Base-by-base conservation (phyloP, 2,113 vertebrate genomes). In the Aleadryas rufinucha region DNA sequence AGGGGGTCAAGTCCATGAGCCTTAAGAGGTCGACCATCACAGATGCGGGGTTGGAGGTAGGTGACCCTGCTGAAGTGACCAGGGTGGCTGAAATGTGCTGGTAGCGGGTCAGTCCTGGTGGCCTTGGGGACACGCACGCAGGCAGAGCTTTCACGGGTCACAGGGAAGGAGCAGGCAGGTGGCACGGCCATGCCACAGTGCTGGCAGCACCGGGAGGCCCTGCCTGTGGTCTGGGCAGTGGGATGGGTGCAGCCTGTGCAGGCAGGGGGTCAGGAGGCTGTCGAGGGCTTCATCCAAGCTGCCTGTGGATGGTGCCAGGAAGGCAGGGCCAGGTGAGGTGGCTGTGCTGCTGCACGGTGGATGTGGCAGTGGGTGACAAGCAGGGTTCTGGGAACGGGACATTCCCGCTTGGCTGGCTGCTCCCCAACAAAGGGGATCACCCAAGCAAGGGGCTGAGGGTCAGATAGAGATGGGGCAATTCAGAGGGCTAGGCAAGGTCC, bases 21-120 rank as follows among this genome's bases (percentile, higher is more conserved):
- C 99, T 99, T 95, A 99, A 99, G 97, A 98, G 99, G 94, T 99
- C 99, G 6, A 99, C 99, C 90, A 99, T 99, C 97, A 99, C 99
- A 1, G 99, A 99, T 1, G 99, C 99, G 0, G 99, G 99, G 56
- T 95, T 99, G 75, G 99, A 99, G 99, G 99, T 99, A 98, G 97
- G 98, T 95, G 87, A 24, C 16, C 1, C 22, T 4, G 1, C 11
- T 2, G 1, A 57, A 24, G 22, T 26, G 45, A 6, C 39, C 0
- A 0, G 35, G 13, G 11, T 30, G 39, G 31, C 18, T 28, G 35
- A 86, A 11, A 15, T 3, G 11, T 21, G 50, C 31, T 19, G 20
- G 18, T 31, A 26, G 11, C 0, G 1, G 52, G 28, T 61, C 57
- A 35, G 47, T 50, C 27, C 24, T 2, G 1, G 35, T 71, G 41